These are phyloP conservation scores for Laticauda colubrina DNA, from an alignment of 2,113 vertebrate species.

Conservation along the genomic window DNA sequence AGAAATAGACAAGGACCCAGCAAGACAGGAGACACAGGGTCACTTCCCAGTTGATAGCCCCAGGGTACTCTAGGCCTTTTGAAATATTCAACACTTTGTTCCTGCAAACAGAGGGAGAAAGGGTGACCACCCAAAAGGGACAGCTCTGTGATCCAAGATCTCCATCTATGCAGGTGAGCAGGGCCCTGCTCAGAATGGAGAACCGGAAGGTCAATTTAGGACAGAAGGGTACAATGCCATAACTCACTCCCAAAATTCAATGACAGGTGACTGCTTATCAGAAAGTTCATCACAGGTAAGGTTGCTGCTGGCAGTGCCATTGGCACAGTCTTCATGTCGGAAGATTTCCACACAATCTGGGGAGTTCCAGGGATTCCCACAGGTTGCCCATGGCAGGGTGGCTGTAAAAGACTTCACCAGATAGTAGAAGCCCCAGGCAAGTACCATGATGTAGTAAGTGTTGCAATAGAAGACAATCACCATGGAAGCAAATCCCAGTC, in stretches of 20 bases:
- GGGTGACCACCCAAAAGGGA: background rate
- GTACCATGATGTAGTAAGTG: slow-evolving; percentile 98
- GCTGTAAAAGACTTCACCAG: slow-evolving; percentile 91
- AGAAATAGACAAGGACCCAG: slow-evolving; percentile 96
- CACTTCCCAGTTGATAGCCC: slow-evolving; percentile 89
- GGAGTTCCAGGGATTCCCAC: slow-evolving; percentile 90
- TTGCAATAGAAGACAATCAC: slow-evolving; percentile 99
- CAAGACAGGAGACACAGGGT: slow-evolving; percentile 88
- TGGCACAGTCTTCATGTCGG: slow-evolving; percentile 50
- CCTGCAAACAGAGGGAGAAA: slow-evolving; percentile 58
- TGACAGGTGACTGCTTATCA: slow-evolving; percentile 86
- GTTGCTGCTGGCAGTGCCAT: slow-evolving; percentile 59
- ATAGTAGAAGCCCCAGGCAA: slow-evolving; percentile 96
- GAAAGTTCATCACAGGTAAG: slow-evolving; percentile 77
- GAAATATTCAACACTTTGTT: slow-evolving; percentile 87
- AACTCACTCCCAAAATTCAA: slow-evolving; percentile 98
- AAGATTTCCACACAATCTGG: slow-evolving; percentile 85
- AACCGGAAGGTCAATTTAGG: background rate
- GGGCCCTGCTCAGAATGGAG: background rate
- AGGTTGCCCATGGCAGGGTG: slow-evolving; percentile 93
- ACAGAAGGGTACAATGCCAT: background rate
- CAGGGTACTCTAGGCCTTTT: slow-evolving; percentile 78
- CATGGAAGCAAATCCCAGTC: slow-evolving; percentile 94
- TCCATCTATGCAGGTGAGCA: background rate
- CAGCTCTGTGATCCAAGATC: background rate